Base-by-base conservation (phyloP, 2,797 vertebrate genomes). In the Cottoperca gobio region DNA sequence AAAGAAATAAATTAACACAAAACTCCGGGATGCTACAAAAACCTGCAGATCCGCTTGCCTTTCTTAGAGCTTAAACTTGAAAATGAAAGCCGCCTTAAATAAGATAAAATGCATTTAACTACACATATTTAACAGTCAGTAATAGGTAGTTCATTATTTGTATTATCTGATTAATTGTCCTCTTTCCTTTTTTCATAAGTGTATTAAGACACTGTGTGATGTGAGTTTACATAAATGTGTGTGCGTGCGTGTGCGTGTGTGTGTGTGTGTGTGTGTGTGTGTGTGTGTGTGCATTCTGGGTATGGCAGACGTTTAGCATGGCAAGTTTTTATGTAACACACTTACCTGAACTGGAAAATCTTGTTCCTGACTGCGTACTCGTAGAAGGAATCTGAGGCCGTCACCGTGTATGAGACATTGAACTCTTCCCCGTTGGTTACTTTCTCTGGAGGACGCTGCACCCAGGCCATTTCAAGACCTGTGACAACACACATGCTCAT, bases 381-480 rank as follows among this genome's bases (percentile, higher is more conserved):
- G 6, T 94, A 94, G 74, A 95, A 96, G 6, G 89, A 93, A 79
- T 95, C 91, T 28, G 90, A 88, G 1, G 92, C 94, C 0, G 78
- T 93, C 70, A 95, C 90, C 0, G 91, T 89, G 73, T 94, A 95
- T 0, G 89, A 85, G 58, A 95, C 94, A 13, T 94, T 95, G 78
- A 96, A 95, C 75, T 95, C 93, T 70, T 95, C 91, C 4, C 93
- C 92, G 4, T 88, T 88, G 5, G 86, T 86, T 3, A 94, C 86
- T 84, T 94, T 95, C 71, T 93, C 93, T 14, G 94, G 93, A 33
- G 94, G 94, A 52, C 92, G 90, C 37, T 93, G 91, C 26, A 95
- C 86, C 94, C 94, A 96, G 8, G 91, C 87, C 94, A 95, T 95
- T 69, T 95, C 95, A 76, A 96, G 89, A 63, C 94, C 93, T 95